Evolutionary conservation across 2,797 vertebrate genomes (phyloP).

Genomic region (Ataeniobius toweri): DNA sequence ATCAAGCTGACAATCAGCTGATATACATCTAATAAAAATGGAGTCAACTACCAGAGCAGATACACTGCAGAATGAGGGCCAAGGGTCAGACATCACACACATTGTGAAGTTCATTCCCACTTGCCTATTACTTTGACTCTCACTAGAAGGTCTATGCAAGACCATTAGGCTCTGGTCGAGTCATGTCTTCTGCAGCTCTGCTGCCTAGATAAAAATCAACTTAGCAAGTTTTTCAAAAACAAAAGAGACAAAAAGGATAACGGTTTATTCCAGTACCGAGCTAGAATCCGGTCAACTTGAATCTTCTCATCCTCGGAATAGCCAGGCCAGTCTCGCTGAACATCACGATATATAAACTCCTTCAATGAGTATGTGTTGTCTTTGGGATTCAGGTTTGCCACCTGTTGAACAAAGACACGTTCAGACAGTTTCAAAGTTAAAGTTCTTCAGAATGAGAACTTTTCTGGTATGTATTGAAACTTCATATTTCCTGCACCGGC

Average conservation of each 20-base stretch:
- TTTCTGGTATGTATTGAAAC: constrained; percentile 37
- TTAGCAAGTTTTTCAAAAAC: neutral
- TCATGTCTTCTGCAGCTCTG: neutral
- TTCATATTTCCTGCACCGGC: constrained; percentile 48
- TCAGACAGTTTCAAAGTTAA: constrained; percentile 16
- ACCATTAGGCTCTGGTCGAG: neutral
- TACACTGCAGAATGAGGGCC: no score
- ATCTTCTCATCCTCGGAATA: constrained; percentile 87
- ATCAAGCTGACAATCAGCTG: no score
- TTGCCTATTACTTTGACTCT: neutral
- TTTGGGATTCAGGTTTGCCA: constrained; percentile 90
- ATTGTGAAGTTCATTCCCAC: neutral
- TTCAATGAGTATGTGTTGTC: constrained; percentile 91
- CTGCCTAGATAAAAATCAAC: neutral
- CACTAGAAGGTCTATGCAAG: neutral
- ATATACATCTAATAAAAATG: no score
- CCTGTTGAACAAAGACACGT: constrained; percentile 70
- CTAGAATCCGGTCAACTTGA: constrained; percentile 83
- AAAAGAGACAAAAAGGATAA: neutral
- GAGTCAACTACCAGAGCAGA: no score
- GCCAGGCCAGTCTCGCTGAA: constrained; percentile 91
- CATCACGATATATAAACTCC: constrained; percentile 88
- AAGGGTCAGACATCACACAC: neutral
- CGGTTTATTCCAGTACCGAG: constrained; percentile 77
- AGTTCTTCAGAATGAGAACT: constrained; percentile 7